phyloP scores from a whole-genome alignment of 2,113 vertebrate genomes.

The Ameiurus melas region DNA sequence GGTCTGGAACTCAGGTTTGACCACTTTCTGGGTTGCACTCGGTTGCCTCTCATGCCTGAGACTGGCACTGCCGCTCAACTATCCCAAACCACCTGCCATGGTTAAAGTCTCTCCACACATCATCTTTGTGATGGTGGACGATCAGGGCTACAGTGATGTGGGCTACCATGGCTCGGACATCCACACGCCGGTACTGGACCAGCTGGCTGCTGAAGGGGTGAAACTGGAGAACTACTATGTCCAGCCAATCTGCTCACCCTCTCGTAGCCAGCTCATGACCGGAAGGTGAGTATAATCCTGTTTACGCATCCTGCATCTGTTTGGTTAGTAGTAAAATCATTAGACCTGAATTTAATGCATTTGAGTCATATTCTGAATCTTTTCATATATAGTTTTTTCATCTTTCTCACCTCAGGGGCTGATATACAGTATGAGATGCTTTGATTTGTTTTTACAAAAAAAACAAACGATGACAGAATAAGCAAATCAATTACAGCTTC shows the following conservation, averaged over 20 bases:
- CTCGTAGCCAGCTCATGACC: slow-evolving; percentile 91
- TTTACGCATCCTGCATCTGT: background rate
- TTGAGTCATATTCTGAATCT: background rate
- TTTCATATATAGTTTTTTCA: background rate
- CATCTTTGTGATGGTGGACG: slow-evolving; percentile 89
- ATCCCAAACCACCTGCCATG: background rate
- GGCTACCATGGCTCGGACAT: slow-evolving; percentile 92
- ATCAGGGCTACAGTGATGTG: slow-evolving; percentile 90
- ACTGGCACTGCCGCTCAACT: slow-evolving; percentile 5
- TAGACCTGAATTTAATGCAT: background rate
- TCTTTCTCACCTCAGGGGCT: background rate
- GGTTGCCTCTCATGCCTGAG: slow-evolving; percentile 47
- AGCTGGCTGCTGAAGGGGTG: slow-evolving; percentile 84
- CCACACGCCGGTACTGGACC: slow-evolving; percentile 84
- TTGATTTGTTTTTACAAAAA: background rate
- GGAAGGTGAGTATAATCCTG: slow-evolving; percentile 78
- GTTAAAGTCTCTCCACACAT: slow-evolving; percentile 75
- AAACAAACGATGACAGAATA: background rate
- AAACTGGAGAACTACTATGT: slow-evolving; percentile 96
- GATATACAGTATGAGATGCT: background rate
- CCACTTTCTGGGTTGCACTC: slow-evolving; percentile 46
- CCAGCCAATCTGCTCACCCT: slow-evolving; percentile 93
- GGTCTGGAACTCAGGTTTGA: slow-evolving; percentile 13
- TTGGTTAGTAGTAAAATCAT: background rate
- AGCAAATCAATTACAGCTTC: background rate